Percentiles rank a stretch among this genome's conserved stretches.
Evolutionary conservation across 2,888 invertebrate genomes (phyloP).

Genomic region (Archips xylosteana): DNA sequence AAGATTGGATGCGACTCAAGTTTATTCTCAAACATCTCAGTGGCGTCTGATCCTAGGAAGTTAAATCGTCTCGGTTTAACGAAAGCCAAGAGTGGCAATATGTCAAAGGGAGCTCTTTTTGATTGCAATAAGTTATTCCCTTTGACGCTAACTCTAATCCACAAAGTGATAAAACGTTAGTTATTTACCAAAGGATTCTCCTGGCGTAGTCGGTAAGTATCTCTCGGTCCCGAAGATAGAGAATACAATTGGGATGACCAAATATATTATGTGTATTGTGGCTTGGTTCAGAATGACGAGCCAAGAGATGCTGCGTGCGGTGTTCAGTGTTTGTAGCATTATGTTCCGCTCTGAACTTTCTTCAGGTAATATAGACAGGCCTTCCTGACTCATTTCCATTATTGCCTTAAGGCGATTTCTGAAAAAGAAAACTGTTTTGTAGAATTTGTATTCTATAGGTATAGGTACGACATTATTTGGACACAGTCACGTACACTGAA

Average conservation of each 20-base stretch:
- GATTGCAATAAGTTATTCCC: constrained; percentile 8
- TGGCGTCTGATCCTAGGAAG: neutral
- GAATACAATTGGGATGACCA: constrained; percentile 61
- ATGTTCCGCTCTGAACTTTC: constrained; percentile 50
- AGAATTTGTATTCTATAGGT: no score
- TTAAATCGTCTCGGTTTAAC: constrained; percentile 10
- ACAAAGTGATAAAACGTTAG: neutral
- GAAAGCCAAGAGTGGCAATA: constrained; percentile 1
- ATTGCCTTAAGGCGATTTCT: constrained; percentile 57
- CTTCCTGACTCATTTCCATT: constrained; percentile 58
- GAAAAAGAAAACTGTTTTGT: constrained; percentile 26
- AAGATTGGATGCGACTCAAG: constrained; percentile 15
- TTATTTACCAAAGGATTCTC: constrained; percentile 60
- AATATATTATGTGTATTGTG: constrained; percentile 57
- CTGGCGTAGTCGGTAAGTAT: constrained; percentile 66
- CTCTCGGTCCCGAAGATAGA: constrained; percentile 57
- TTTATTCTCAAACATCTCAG: constrained; percentile 3
- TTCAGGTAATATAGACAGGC: constrained; percentile 54
- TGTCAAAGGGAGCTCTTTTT: constrained; percentile 9
- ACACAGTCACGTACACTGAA: no score
- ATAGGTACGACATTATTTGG: no score
- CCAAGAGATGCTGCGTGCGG: constrained; percentile 59
- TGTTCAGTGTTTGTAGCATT: constrained; percentile 53
- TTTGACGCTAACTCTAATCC: constrained; percentile 11
- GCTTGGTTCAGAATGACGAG: constrained; percentile 60